Conservation (phyloP, 1,140 invertebrate genomes). For the Nixonia krombeini region DNA sequence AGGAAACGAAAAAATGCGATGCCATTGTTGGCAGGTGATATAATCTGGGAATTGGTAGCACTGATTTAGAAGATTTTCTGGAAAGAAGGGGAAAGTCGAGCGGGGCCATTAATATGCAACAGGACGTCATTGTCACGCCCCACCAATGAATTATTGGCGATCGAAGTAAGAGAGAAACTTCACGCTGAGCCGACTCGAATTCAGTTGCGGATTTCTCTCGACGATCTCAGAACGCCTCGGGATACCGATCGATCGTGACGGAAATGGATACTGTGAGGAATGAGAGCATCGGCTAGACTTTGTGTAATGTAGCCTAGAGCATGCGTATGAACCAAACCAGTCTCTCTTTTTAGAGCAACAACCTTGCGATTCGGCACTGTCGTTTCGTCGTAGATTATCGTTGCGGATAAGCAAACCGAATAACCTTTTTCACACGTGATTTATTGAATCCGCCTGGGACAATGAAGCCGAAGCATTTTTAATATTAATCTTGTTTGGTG, state of each 20-base stretch:
- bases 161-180: slow-evolving; percentile 44
- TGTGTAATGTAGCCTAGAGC: slow-evolving; percentile 34
- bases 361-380: slow-evolving; percentile 24
- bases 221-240: slow-evolving; percentile 34
- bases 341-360: slow-evolving; percentile 23
- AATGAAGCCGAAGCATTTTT: too few relatives aligned
- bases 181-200: slow-evolving; percentile 31
- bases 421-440: background rate
- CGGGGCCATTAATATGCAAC: slow-evolving; percentile 38
- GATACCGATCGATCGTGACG: slow-evolving; percentile 35
- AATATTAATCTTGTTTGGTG: too few relatives aligned
- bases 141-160: slow-evolving; percentile 38
- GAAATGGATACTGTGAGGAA: slow-evolving; percentile 33
- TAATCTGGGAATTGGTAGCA: slow-evolving; percentile 9
- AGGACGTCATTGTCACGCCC: slow-evolving; percentile 41
- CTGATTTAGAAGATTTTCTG: slow-evolving; percentile 37
- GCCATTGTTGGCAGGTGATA: slow-evolving; percentile 22
- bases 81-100: slow-evolving; percentile 39
- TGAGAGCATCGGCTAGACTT: slow-evolving; percentile 38
- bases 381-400: background rate
- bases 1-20: background rate
- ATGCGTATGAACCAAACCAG: slow-evolving; percentile 19
- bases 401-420: background rate
- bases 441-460: too few relatives aligned
- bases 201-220: slow-evolving; percentile 34